phyloP scores from a whole-genome alignment of 2,797 vertebrate genomes.

The Tapirus indicus region DNA sequence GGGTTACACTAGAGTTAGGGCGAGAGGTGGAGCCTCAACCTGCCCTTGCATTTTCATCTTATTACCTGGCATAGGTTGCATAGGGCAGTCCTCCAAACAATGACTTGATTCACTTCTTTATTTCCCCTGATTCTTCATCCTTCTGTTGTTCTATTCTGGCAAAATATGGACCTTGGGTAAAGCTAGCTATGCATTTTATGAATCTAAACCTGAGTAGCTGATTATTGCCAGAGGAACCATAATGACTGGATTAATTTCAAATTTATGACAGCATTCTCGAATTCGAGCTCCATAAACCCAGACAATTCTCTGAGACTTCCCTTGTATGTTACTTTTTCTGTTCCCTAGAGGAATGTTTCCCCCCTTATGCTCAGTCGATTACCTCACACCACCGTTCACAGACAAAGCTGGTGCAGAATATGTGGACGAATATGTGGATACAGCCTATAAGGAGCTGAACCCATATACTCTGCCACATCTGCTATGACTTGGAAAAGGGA shows the following conservation, averaged over 20 bases:
- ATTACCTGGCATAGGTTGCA: background rate
- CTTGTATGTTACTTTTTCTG: background rate
- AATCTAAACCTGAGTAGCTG: background rate
- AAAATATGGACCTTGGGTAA: background rate
- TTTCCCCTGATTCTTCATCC: background rate
- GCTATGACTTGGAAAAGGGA: background rate
- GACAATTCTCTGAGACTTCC: background rate
- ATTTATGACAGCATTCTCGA: background rate
- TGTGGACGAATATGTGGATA: background rate
- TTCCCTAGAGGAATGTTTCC: background rate
- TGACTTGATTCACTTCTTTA: background rate
- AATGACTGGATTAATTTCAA: background rate
- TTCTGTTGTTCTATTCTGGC: background rate
- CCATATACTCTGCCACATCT: background rate
- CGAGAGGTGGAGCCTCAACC: too few species aligned
- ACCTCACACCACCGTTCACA: background rate
- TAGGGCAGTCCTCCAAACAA: background rate
- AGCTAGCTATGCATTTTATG: background rate
- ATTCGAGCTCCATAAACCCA: background rate
- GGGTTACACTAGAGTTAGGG: background rate
- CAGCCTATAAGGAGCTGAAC: background rate
- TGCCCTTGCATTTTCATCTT: background rate
- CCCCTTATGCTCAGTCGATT: background rate
- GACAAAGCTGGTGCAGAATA: background rate
- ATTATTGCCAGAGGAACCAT: background rate